Base-by-base conservation (phyloP, 2,797 vertebrate species). In the Denticeps clupeoides region DNA sequence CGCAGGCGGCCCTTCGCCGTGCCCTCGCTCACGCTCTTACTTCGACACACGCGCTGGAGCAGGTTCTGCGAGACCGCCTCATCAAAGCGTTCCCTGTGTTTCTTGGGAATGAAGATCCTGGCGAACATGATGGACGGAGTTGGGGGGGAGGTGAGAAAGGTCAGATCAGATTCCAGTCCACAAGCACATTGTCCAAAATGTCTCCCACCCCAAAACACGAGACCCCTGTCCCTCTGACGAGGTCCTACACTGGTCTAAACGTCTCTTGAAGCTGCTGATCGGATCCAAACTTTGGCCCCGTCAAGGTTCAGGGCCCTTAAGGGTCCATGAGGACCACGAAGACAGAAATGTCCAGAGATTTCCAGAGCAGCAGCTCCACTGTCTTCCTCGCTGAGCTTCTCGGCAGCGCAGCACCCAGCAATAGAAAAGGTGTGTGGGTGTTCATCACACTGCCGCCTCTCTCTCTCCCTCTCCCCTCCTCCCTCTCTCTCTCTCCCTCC, bases 101-200 rank as follows among this genome's bases (percentile, higher is more conserved):
- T 99, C 85, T 94, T 94, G 62, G 93, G 94, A 63, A 99, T 89
- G 78, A 99, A 99, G 75, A 99, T 97, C 83, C 94, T 99, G 80
- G 60, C 40, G 31, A 80, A 69, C 32, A 79, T 80, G 64, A 51
- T 62, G 62, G 62, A 22, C 47, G 28, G 16, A n/a, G 9, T 11
- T 24, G 13, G 23, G 41, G 10, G 23, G 45, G 45, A 42, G 38
- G 27, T 59, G 43, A 49, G 37, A 53, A 4, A 47, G 25, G 53
- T 23, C 3, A 18, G 41, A 23, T 23, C 15, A 16, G 22, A n/a
- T n/a, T n/a, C n/a, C n/a, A n/a, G n/a, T n/a, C n/a, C n/a, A n/a
- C n/a, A n/a, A n/a, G n/a, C n/a, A n/a, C n/a, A n/a, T n/a, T n/a
- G n/a, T n/a, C n/a, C n/a, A n/a, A n/a, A n/a, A n/a, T n/a, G n/a